Evolutionary conservation across 64 coral and sea anemone species (phyloP).

Genomic region (Actinia tenebrosa): DNA sequence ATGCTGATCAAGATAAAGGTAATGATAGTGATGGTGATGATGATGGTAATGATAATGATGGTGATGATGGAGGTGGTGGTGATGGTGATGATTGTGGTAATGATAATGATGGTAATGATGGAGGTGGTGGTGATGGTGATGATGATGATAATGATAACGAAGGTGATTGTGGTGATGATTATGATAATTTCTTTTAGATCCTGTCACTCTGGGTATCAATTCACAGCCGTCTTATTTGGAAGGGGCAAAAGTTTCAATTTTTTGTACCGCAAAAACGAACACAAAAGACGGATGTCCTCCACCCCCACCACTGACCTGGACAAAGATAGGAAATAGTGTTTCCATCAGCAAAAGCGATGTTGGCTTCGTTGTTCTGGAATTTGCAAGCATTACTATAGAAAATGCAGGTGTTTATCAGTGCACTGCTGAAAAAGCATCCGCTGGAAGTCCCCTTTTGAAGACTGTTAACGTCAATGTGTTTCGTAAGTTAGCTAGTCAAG

Average conservation of each 20-base stretch:
- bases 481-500: background rate
- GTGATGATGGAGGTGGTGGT: too few relatives aligned
- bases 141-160: too few relatives aligned
- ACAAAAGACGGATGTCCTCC: background rate
- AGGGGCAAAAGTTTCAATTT: background rate
- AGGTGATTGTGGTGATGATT: too few relatives aligned
- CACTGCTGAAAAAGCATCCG: background rate
- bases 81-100: too few relatives aligned
- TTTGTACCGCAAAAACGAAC: background rate
- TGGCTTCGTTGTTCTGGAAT: background rate
- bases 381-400: background rate
- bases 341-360: background rate
- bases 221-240: background rate
- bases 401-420: background rate
- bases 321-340: background rate
- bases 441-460: background rate
- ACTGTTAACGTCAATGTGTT: background rate
- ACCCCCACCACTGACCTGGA: background rate
- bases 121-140: too few relatives aligned
- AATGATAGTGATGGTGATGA: too few relatives aligned
- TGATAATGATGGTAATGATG: too few relatives aligned
- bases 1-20: too few relatives aligned
- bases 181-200: background rate
- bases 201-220: background rate
- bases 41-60: too few relatives aligned